phyloP scores from a whole-genome alignment of 2,797 vertebrate species.

The Setipinna tenuifilis region DNA sequence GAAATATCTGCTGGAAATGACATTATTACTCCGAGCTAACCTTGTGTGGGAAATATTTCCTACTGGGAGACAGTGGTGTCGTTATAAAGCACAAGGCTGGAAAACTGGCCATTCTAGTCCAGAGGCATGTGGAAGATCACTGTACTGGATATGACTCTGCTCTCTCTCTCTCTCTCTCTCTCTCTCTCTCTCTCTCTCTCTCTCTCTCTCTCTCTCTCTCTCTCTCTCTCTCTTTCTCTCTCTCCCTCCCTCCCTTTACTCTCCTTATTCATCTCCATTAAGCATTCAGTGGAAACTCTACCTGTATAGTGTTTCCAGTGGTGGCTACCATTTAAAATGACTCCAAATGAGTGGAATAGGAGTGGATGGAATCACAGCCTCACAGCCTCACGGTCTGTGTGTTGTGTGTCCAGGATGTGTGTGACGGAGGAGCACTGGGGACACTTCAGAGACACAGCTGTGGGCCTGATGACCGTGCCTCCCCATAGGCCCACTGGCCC shows the following conservation, averaged over 20 bases:
- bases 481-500: background rate
- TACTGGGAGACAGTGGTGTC: background rate
- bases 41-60: background rate
- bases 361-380: slow-evolving; percentile 6
- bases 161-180: background rate
- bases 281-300: slow-evolving; percentile 23
- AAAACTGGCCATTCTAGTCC: slow-evolving; percentile 1
- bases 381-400: background rate
- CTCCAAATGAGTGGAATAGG: slow-evolving; percentile 31
- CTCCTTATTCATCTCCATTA: background rate
- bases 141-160: background rate
- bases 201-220: slow-evolving; percentile 22
- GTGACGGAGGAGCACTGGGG: background rate
- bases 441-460: background rate
- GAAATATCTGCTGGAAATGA: slow-evolving; percentile 53
- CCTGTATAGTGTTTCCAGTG: background rate
- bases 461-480: background rate
- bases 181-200: slow-evolving; percentile 11
- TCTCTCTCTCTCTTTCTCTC: background rate
- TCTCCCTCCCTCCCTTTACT: background rate
- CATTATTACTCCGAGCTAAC: slow-evolving; percentile 33
- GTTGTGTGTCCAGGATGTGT: background rate
- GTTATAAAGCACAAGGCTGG: background rate
- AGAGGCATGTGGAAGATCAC: background rate
- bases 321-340: slow-evolving; percentile 16